A percentile compares a stretch with the other conserved stretches of the same genome.
phyloP scores from a whole-genome alignment of 2,888 invertebrate species.

The Calliscelio sp. region DNA sequence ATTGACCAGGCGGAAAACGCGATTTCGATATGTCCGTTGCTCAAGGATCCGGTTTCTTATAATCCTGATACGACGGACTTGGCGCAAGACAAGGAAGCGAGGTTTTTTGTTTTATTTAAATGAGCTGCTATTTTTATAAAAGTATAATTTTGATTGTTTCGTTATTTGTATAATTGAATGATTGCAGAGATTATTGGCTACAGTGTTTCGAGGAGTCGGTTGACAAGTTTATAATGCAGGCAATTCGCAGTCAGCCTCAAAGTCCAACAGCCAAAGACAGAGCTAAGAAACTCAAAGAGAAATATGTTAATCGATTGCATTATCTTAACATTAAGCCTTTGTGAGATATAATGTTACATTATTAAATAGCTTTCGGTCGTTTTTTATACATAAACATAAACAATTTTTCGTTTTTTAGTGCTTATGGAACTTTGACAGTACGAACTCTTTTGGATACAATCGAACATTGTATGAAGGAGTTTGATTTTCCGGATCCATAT shows the following conservation, averaged over 20 bases:
- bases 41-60: conserved; percentile 92
- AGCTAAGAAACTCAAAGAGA: conserved; percentile 93
- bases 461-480: conserved; percentile 95
- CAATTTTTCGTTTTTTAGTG: conserved; percentile 85
- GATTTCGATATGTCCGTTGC: conserved; percentile 90
- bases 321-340: conserved; percentile 92
- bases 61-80: conserved; percentile 97
- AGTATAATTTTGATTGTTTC: too few relatives aligned
- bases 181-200: conserved; percentile 93
- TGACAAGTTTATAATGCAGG: conserved; percentile 94
- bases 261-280: conserved; percentile 92
- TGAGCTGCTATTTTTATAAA: too few relatives aligned
- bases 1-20: conserved; percentile 86
- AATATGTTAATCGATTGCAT: conserved; percentile 92
- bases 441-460: conserved; percentile 96
- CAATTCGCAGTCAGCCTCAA: conserved; percentile 92
- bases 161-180: too few relatives aligned
- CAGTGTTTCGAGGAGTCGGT: conserved; percentile 95
- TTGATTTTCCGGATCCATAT: conserved; percentile 96
- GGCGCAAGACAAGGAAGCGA: conserved; percentile 93
- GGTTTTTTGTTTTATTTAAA: conserved; percentile 86
- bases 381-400: neutral
- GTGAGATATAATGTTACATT: conserved; percentile 87
- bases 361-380: neutral
- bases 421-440: conserved; percentile 94